phyloP scores from a whole-genome alignment of 1,140 invertebrate species.

The Drosophila takahashii region DNA sequence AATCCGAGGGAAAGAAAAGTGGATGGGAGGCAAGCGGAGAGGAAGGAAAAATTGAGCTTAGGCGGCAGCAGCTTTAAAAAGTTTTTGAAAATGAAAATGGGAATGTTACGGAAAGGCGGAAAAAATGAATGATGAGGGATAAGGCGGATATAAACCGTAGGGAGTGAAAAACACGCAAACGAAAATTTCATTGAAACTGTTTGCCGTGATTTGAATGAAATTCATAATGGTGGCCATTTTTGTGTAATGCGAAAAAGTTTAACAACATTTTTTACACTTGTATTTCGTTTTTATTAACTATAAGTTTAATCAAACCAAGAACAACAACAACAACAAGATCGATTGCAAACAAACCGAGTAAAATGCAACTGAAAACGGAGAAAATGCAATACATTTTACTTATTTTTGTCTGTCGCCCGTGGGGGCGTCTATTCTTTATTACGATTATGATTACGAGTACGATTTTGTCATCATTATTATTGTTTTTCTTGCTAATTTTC shows the following conservation, averaged over 20 bases:
- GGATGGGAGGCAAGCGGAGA: neutral
- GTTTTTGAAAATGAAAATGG: slow-evolving; percentile 17
- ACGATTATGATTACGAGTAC: slow-evolving; percentile 47
- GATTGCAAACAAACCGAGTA: slow-evolving; percentile 35
- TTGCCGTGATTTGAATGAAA: slow-evolving; percentile 84
- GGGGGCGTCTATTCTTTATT: slow-evolving; percentile 51
- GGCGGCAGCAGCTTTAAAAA: slow-evolving; percentile 60
- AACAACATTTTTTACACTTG: slow-evolving; percentile 77
- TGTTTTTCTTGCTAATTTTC: slow-evolving; percentile 66
- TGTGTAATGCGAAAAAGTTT: slow-evolving; percentile 76
- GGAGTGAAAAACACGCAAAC: slow-evolving; percentile 48
- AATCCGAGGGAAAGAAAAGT: neutral
- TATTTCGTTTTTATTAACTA: slow-evolving; percentile 79
- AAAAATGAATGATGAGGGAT: slow-evolving; percentile 10
- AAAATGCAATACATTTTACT: slow-evolving; percentile 45
- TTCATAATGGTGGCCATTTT: slow-evolving; percentile 84
- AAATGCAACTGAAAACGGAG: slow-evolving; percentile 34
- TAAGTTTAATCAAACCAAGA: slow-evolving; percentile 61
- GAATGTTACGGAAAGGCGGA: slow-evolving; percentile 13
- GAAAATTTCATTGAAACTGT: slow-evolving; percentile 79
- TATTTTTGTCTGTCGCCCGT: slow-evolving; percentile 42
- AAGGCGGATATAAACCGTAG: slow-evolving; percentile 18
- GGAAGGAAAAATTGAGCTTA: slow-evolving; percentile 56
- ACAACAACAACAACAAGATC: slow-evolving; percentile 38
- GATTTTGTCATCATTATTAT: slow-evolving; percentile 58